Evolutionary conservation across 2,888 invertebrate genomes (phyloP).

Genomic region (Drosophila differens): DNA sequence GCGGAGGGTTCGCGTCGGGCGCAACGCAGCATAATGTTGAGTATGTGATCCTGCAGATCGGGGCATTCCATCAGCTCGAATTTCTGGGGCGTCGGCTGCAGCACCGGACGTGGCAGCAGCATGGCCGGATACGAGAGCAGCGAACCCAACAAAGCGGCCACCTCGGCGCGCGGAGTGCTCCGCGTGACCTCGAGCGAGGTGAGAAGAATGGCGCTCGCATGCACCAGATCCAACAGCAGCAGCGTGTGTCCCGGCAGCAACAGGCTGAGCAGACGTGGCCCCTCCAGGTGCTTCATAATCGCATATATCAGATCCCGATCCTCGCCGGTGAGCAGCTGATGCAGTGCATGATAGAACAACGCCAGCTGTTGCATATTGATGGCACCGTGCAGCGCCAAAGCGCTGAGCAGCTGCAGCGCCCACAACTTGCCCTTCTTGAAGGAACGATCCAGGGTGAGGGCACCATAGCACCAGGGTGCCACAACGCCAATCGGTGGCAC

Average conservation of each 20-base stretch:
- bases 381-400: slow-evolving; percentile 90
- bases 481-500: slow-evolving; percentile 95
- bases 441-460: slow-evolving; percentile 90
- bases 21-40: slow-evolving; percentile 93
- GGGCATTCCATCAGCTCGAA: slow-evolving; percentile 85
- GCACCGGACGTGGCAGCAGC: slow-evolving; percentile 86
- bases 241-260: slow-evolving; percentile 95
- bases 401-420: slow-evolving; percentile 94
- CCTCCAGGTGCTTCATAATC: slow-evolving; percentile 92
- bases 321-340: slow-evolving; percentile 89
- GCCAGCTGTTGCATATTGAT: slow-evolving; percentile 89
- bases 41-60: slow-evolving; percentile 90
- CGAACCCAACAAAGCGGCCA: slow-evolving; percentile 94
- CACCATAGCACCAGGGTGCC: slow-evolving; percentile 97
- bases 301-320: slow-evolving; percentile 92
- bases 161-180: slow-evolving; percentile 94
- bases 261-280: slow-evolving; percentile 93
- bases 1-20: slow-evolving; percentile 95
- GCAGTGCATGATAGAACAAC: slow-evolving; percentile 94
- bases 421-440: slow-evolving; percentile 93
- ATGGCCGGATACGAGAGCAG: slow-evolving; percentile 92
- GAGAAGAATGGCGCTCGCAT: slow-evolving; percentile 94
- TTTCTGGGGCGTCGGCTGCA: slow-evolving; percentile 87
- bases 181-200: slow-evolving; percentile 91
- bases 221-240: slow-evolving; percentile 94